Conservation (phyloP, 1,140 invertebrate species). For the Melitaea cinxia region DNA sequence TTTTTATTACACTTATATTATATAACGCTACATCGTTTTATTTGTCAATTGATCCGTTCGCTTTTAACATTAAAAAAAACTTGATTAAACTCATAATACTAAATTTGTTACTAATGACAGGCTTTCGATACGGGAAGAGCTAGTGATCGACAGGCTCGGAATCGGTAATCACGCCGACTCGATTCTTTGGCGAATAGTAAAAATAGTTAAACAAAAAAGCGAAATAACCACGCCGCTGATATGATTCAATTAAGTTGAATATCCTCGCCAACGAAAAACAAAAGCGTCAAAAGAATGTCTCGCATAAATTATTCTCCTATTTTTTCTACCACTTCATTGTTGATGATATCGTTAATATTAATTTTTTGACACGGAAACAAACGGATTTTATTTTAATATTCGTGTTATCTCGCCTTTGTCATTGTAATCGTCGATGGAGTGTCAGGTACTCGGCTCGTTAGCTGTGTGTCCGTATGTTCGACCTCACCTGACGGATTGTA, state of each 20-base stretch:
- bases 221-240: conserved; percentile 31
- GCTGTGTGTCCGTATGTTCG: conserved; percentile 16
- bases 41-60: neutral
- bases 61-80: conserved; percentile 26
- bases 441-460: conserved; percentile 16
- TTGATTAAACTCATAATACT: conserved; percentile 13
- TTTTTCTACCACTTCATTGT: conserved; percentile 58
- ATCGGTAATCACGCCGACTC: conserved; percentile 30
- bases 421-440: conserved; percentile 50
- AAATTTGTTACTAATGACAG: conserved; percentile 1
- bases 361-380: conserved; percentile 73
- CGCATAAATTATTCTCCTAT: conserved; percentile 67
- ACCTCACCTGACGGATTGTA: conserved; percentile 28
- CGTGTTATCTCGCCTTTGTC: conserved; percentile 60
- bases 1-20: neutral
- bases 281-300: conserved; percentile 71
- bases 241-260: conserved; percentile 69
- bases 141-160: conserved; percentile 31
- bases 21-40: no score
- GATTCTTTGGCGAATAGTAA: neutral
- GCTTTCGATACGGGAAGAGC: conserved; percentile 28
- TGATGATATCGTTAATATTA: conserved; percentile 75
- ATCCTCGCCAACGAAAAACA: conserved; percentile 52
- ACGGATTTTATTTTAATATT: conserved; percentile 59
- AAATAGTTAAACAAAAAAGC: neutral